Base-by-base conservation (phyloP, 2,888 invertebrate genomes). In the Pantelozetes paolii region DNA sequence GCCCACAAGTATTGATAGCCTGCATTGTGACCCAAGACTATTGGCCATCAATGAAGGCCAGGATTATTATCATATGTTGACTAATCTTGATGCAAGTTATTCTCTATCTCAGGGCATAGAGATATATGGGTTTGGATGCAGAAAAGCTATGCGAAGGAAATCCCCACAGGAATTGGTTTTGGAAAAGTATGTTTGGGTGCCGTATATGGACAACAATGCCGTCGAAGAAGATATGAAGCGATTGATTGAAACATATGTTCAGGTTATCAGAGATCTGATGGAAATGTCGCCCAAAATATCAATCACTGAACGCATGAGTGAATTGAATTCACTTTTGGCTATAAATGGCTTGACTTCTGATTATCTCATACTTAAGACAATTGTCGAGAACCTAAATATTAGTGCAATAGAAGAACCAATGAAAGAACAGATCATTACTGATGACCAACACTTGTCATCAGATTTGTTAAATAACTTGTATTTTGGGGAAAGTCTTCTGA, bases 151-250 rank as follows among this genome's bases (percentile, higher is more conserved):
- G 71, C 87, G 91, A 59, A 79, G 83, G 77, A 88, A 89, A 78
- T 88, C 88, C 81, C 83, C 86, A 20, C 94, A 94, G 83, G 81
- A 89, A 23, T 94, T 95, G 42, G 89, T 90, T 79, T 84, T 93
- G 26, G 96, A 96, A 83, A 87, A 88, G 78, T 94, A 91, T 83
- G 84, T 85, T 70, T 95, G 94, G 82, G 84, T 91, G 74, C 91
- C 94, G 1, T 90, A 90, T 81, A 80, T 83, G 72, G 73, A 77
- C 26, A 13, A 59, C 13, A 59, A 28, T 9, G 30, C 15, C 1
- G 28, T 59, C 8, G 6, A 26, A 2, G 28, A 26, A 2, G 30
- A 30, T 59, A 30, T 26, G 59, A 8, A 18, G 5, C 59, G 28
- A 30, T 15, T 59, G 26, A 13, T 26, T 1, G 30, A 13, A 1